Percentiles rank a stretch among this genome's conserved stretches.
Evolutionary conservation across 2,888 invertebrate genomes (phyloP).

Genomic region (Rotaria socialis): DNA sequence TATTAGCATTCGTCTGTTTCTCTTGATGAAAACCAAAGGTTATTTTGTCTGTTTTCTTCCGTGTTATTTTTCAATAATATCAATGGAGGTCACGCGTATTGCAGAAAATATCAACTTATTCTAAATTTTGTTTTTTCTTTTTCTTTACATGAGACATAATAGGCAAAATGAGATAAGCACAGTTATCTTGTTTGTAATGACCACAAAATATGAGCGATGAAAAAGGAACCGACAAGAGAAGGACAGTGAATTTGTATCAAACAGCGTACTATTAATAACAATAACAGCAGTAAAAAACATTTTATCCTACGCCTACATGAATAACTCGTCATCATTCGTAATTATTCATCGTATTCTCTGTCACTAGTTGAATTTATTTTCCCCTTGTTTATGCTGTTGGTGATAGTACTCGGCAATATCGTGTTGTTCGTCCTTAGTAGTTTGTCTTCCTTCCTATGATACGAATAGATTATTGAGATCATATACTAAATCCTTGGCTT

Average conservation of each 20-base stretch:
- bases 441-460: neutral
- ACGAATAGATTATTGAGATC: constrained; percentile 14
- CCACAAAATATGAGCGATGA: neutral
- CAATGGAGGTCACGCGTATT: neutral
- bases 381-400: neutral
- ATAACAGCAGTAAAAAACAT: neutral
- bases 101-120: neutral
- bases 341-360: neutral
- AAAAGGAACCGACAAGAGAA: neutral
- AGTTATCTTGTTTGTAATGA: neutral
- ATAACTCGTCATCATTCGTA: neutral
- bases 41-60: neutral
- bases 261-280: neutral
- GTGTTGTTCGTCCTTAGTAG: neutral
- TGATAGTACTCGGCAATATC: neutral
- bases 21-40: too few species aligned
- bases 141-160: neutral
- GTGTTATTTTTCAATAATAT: neutral
- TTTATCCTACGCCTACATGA: neutral
- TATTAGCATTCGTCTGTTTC: neutral
- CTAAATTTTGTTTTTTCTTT: neutral
- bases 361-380: neutral
- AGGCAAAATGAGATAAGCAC: neutral
- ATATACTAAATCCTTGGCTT: neutral
- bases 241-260: neutral